These are phyloP conservation scores for Druceiella hillmani DNA, from an alignment of 2,888 invertebrate species.

Conservation along the genomic window DNA sequence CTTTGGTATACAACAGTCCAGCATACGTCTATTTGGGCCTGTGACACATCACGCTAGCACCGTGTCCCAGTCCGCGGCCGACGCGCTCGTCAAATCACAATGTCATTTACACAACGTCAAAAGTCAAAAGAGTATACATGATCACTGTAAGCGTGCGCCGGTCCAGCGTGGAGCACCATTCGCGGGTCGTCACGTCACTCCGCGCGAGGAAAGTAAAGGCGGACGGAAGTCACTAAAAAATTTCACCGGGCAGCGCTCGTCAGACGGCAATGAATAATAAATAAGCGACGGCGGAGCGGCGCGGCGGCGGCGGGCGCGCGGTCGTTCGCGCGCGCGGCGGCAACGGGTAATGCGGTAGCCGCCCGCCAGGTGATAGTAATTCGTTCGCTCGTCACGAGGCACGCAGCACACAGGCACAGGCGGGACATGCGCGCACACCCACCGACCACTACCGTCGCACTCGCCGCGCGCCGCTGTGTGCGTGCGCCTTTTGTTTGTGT, in stretches of 20 bases:
- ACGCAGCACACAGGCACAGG: constrained; percentile 48
- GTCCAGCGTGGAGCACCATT: constrained; percentile 24
- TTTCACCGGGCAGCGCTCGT: constrained; percentile 26
- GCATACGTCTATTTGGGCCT: too few species aligned
- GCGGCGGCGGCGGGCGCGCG: constrained; percentile 49
- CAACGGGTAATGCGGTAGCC: constrained; percentile 60
- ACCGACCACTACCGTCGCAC: constrained; percentile 51
- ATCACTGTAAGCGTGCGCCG: too few species aligned
- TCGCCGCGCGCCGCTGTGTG: constrained; percentile 39
- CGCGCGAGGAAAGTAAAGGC: not conserved
- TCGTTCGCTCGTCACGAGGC: constrained; percentile 53
- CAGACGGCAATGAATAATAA: constrained; percentile 32
- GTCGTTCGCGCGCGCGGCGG: constrained; percentile 53
- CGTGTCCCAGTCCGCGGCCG: too few species aligned
- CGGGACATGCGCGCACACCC: constrained; percentile 36
- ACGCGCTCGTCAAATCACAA: too few species aligned
- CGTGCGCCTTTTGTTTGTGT: constrained; percentile 32
- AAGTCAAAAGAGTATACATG: too few species aligned
- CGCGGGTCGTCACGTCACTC: not conserved
- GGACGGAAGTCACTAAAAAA: not conserved
- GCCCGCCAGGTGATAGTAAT: constrained; percentile 58
- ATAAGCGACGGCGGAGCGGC: constrained; percentile 29
- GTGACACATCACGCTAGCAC: too few species aligned
- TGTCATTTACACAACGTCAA: too few species aligned
- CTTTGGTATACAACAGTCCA: too few species aligned